Evolutionary conservation across 92 coral and sea anemone species (phyloP), one percentile per base, ranked within the genome.

Genomic region (Epizoanthus illoricatus): DNA sequence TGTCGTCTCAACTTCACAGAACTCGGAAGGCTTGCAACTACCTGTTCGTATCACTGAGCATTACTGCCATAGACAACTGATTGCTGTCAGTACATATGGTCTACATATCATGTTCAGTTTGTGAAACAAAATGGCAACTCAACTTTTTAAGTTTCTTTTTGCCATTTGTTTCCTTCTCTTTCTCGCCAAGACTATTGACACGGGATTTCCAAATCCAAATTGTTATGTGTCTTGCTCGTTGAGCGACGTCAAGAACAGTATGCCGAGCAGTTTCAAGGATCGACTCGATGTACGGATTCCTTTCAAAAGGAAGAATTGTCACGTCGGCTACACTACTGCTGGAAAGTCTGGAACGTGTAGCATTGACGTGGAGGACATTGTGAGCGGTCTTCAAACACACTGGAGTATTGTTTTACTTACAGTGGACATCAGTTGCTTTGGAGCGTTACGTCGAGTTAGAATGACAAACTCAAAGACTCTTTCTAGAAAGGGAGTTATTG

Each of bases 401-500:
- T 24, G 41, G 69, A 24, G 69, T 24, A 65, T 24, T 24, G 42
- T 65, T 24, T 21, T 65, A 8, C 19, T 65, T 65, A 1, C 42
- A 24, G 42, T 65, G 42, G 42, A 24, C 3, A 8, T 65, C 6
- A 24, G 41, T 65, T 65, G 42, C 17, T 16, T 12, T 65, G 69
- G 42, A 65, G 6, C 16, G 69, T 11, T 65, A 65, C 69, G 69
- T 65, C 71, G 19, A 66, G 45, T 28, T 24, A 28, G 71, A 24
- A 13, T 66, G 19, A 24, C 71, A 33, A 90, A 91, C 55, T 80
- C 89, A 11, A 80, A 54, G 72, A 84, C 85, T 61, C 75, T 84
- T 18, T 76, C 82, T 1, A 84, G 85, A 61, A 86, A 90, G 69
- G 83, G 91, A 64, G 85, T 80, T 42, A 73, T 93, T 23, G 78